Evolutionary conservation across 2,888 invertebrate species (phyloP).

Genomic region (Antitype chi): DNA sequence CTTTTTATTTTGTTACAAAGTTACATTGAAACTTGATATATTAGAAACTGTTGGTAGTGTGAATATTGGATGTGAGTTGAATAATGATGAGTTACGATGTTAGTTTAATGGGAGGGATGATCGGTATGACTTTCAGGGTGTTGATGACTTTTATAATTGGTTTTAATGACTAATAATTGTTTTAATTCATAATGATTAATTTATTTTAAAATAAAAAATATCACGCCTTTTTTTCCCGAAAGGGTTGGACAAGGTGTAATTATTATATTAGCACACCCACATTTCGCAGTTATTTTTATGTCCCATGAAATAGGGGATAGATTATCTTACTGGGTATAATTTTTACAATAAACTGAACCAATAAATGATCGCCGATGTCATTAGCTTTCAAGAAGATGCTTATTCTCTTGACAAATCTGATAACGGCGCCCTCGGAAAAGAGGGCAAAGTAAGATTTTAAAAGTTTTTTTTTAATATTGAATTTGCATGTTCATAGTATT

Average conservation of each 20-base stretch:
- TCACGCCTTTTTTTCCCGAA: background rate
- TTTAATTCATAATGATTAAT: background rate
- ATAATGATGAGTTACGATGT: slow-evolving; percentile 28
- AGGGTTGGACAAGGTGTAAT: too few species aligned
- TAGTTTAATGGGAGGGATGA: slow-evolving; percentile 17
- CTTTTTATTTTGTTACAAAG: slow-evolving; percentile 74
- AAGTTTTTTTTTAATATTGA: background rate
- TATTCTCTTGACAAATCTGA: slow-evolving; percentile 2
- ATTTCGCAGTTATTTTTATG: background rate
- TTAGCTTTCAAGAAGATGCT: background rate
- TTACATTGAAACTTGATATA: slow-evolving; percentile 71
- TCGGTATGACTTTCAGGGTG: background rate
- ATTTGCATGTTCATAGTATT: background rate
- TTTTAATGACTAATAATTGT: background rate
- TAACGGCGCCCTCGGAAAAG: background rate
- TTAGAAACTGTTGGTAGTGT: slow-evolving; percentile 49
- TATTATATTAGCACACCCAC: background rate
- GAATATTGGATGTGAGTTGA: slow-evolving; percentile 43
- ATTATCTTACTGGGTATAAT: background rate
- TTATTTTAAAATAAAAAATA: background rate
- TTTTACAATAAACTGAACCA: background rate
- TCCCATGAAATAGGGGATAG: background rate
- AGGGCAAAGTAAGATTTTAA: background rate
- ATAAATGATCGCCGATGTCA: background rate
- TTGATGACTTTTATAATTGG: slow-evolving; percentile 1